A percentile compares a stretch with the other conserved stretches of the same genome.
Conservation (phyloP, 2,888 invertebrate genomes). For the Stramonita haemastoma region DNA sequence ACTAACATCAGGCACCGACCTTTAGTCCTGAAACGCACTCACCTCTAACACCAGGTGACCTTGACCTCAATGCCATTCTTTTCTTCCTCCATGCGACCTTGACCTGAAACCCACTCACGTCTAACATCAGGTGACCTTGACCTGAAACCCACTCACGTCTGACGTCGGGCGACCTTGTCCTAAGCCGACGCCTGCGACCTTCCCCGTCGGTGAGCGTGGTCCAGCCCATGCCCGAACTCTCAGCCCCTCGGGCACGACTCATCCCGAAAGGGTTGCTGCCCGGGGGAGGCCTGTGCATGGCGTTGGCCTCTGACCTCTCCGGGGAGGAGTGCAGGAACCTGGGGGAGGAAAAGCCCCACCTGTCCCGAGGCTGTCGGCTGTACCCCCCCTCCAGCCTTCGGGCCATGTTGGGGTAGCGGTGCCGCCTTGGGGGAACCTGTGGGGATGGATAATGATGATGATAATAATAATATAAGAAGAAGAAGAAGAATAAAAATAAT, state of each 20-base stretch:
- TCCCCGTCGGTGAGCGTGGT: neutral
- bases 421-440: neutral
- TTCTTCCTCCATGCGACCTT: too few species aligned
- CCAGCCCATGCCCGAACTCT: neutral
- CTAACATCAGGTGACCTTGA: neutral
- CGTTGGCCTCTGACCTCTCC: neutral
- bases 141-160: neutral
- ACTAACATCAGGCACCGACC: too few species aligned
- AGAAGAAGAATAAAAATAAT: too few species aligned
- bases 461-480: too few species aligned
- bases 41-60: too few species aligned
- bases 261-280: neutral
- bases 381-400: neutral
- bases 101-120: too few species aligned
- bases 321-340: neutral
- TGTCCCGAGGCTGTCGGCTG: neutral
- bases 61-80: too few species aligned
- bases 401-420: slow-evolving; percentile 20
- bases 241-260: neutral
- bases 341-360: neutral
- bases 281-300: neutral
- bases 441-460: too few species aligned
- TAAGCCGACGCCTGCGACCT: neutral
- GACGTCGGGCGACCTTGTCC: neutral
- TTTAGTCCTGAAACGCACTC: too few species aligned